A percentile compares a stretch with the other conserved stretches of the same genome.
Conservation (phyloP, 1,140 invertebrate genomes). For the Nomia melanderi region DNA sequence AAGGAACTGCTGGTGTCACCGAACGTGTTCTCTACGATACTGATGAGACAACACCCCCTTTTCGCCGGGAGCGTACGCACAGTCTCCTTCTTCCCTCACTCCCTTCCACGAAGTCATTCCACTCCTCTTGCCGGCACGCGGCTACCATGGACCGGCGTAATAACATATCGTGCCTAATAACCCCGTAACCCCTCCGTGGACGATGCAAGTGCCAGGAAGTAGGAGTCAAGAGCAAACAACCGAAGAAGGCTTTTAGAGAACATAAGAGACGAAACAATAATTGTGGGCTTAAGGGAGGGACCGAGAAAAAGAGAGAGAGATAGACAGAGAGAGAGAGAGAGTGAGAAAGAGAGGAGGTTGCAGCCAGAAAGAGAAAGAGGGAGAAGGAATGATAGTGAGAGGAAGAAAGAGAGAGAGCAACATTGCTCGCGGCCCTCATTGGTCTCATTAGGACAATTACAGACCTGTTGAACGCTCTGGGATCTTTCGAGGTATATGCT, state of each 20-base stretch:
- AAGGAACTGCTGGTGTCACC: slow-evolving; percentile 23
- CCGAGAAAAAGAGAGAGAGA: neutral
- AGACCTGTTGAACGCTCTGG: slow-evolving; percentile 4
- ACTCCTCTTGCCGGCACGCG: neutral
- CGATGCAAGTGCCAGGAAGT: slow-evolving; percentile 43
- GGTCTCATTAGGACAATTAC: slow-evolving; percentile 48
- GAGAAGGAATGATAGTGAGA: no score
- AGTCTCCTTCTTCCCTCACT: slow-evolving; percentile 24
- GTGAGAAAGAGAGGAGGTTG: no score
- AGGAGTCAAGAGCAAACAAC: slow-evolving; percentile 43
- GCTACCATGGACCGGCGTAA: slow-evolving; percentile 9
- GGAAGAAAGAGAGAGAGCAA: slow-evolving; percentile 4
- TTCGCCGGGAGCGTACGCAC: slow-evolving; percentile 35
- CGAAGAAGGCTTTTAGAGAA: slow-evolving; percentile 33
- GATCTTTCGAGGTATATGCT: slow-evolving; percentile 21
- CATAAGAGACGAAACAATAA: slow-evolving; percentile 31
- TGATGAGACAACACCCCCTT: slow-evolving; percentile 60
- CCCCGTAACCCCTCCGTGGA: slow-evolving; percentile 22
- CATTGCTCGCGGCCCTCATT: slow-evolving; percentile 19
- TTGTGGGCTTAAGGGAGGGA: neutral
- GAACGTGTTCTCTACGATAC: slow-evolving; percentile 55
- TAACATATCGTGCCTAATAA: slow-evolving; percentile 35
- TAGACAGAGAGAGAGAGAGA: no score
- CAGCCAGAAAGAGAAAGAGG: no score
- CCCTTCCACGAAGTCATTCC: neutral